Conservation (phyloP, 1,140 invertebrate genomes). For the Monochamus saltuarius region DNA sequence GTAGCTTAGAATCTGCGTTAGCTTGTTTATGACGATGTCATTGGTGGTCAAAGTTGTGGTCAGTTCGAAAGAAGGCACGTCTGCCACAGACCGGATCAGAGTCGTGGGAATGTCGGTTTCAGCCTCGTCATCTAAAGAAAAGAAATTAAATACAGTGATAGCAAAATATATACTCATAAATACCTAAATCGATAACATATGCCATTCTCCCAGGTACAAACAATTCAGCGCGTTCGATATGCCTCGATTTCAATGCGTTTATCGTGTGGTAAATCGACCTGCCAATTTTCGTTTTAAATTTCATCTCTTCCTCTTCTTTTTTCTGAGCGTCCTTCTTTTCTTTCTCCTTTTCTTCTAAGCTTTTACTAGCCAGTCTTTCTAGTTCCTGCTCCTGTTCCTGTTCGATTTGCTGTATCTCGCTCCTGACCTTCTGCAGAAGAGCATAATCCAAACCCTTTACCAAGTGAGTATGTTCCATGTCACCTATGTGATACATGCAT, state of each 20-base stretch:
- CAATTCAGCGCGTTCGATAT: slow-evolving; percentile 85
- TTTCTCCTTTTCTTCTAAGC: slow-evolving; percentile 61
- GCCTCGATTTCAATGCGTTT: slow-evolving; percentile 65
- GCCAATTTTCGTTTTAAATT: slow-evolving; percentile 78
- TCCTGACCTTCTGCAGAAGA: slow-evolving; percentile 89
- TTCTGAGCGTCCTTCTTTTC: slow-evolving; percentile 62
- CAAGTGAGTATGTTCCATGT: slow-evolving; percentile 99
- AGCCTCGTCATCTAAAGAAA: slow-evolving; percentile 74
- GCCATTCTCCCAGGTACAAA: slow-evolving; percentile 97
- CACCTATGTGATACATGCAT: slow-evolving; percentile 57
- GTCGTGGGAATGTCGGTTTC: slow-evolving; percentile 95
- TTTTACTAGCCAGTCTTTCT: slow-evolving; percentile 66
- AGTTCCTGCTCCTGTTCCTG: slow-evolving; percentile 83
- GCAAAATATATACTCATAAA: background rate
- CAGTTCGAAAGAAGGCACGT: slow-evolving; percentile 80
- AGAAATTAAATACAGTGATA: slow-evolving; percentile 9
- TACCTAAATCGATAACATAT: slow-evolving; percentile 89
- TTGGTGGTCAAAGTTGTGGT: slow-evolving; percentile 86
- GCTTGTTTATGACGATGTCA: slow-evolving; percentile 95
- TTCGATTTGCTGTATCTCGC: slow-evolving; percentile 77
- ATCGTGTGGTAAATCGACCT: slow-evolving; percentile 73
- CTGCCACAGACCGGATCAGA: slow-evolving; percentile 90
- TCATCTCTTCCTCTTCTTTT: slow-evolving; percentile 72
- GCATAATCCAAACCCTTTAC: slow-evolving; percentile 99
- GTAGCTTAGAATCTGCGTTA: slow-evolving; percentile 96